Base-by-base conservation (phyloP, 2,797 vertebrate species). In the Synaphobranchus kaupii region DNA sequence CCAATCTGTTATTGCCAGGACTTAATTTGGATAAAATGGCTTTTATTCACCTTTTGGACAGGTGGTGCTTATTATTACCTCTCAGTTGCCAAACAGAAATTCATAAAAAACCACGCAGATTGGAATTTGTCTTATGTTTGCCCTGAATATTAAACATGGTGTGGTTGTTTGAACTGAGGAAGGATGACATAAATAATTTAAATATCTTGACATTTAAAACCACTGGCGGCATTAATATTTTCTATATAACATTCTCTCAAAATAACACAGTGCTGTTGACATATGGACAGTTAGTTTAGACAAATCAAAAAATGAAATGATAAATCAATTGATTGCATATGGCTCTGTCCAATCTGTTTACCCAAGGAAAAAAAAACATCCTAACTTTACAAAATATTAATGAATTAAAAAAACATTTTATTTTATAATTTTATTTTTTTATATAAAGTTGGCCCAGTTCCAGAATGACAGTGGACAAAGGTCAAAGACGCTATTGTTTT, bases 121-220 rank as follows among this genome's bases (percentile, higher is more conserved):
- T 73, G 8, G 17, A 34, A 22, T 76, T 73, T 78, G 50, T 48
- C 54, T 84, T 39, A 76, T 17, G 83, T 78, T 54, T 85, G 22
- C 58, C 73, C 25, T 25, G 5, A 63, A 82, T 50, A 31, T n/a
- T 34, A 48, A 39, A 13, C 13, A 54, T 54, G 47, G 3, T 0
- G 73, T 90, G 76, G 89, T 91, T 91, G 90, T 91, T 86, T 76
- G 2, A 92, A 60, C 28, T 52, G 83, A 76, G 31, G 34, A 76
- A 34, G 66, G 28, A 71, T 71, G 66, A 71, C 66, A 2, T 76
- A 76, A 76, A 76, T 76, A 76, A 76, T 76, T 39, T 20, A 76
- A 39, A 44, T 34, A 44, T 76, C 1, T 39, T 76, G 71, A 39
- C 34, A 76, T 76, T 76, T 76, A 76, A 76, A 39, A 76, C 71